Conservation (phyloP, 2,113 vertebrate genomes). For the Thryonomys swinderianus region DNA sequence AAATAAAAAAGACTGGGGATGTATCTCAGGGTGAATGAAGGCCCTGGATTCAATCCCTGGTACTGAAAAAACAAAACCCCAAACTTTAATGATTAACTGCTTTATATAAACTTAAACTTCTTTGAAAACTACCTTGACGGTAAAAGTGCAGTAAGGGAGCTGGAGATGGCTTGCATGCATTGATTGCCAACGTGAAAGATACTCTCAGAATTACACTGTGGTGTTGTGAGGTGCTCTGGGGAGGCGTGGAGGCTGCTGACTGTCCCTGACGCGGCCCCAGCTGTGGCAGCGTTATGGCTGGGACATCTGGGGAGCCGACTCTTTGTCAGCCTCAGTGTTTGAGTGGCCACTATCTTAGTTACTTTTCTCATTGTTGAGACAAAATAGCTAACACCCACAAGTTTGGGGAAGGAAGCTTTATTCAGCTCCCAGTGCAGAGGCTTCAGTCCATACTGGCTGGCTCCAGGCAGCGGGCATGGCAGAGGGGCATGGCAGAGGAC, state of each 20-base stretch:
- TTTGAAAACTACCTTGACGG: constrained; percentile 16
- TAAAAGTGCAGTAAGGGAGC: constrained; percentile 34
- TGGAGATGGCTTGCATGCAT: not conserved
- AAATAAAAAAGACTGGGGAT: not conserved
- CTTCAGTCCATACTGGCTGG: not conserved
- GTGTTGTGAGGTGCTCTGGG: not conserved
- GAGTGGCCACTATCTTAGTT: not conserved
- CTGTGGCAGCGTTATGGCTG: constrained; percentile 50
- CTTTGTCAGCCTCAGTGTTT: constrained; percentile 68
- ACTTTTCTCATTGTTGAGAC: not conserved
- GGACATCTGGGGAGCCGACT: constrained; percentile 66
- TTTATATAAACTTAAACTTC: not conserved
- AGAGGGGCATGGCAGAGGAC: not conserved
- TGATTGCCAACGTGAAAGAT: constrained; percentile 46
- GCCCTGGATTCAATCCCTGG: not conserved
- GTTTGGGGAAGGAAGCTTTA: not conserved
- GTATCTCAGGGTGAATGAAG: not conserved
- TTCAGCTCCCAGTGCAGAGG: not conserved
- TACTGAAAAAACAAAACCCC: not conserved
- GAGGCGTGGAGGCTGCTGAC: not conserved
- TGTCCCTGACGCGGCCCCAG: not conserved
- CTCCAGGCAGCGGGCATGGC: not conserved
- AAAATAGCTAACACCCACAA: not conserved
- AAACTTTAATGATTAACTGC: not conserved
- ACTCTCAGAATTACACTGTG: constrained; percentile 23